Evolutionary conservation across 2,888 invertebrate genomes (phyloP).

Genomic region (Sinhomidia bicolor): DNA sequence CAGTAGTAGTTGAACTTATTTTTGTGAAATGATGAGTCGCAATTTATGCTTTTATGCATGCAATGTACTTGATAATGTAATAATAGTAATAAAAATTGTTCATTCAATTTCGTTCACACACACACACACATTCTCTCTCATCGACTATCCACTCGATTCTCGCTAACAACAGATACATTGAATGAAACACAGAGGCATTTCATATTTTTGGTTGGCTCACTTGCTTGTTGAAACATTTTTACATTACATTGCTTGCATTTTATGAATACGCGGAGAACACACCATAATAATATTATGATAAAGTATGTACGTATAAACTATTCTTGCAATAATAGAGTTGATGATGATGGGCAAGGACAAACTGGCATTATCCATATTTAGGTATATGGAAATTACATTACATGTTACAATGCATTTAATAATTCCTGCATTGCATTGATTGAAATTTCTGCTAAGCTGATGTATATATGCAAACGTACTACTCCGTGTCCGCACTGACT

Average conservation of each 20-base stretch:
- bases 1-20: neutral
- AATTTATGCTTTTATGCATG: conserved; percentile 4
- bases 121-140: too few relatives aligned
- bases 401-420: neutral
- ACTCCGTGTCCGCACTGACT: too few relatives aligned
- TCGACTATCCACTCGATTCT: neutral
- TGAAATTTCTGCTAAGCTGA: neutral
- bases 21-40: neutral
- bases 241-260: too few relatives aligned
- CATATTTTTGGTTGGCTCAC: neutral
- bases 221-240: too few relatives aligned
- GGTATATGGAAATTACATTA: conserved; percentile 5
- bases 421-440: neutral
- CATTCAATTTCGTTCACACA: conserved; percentile 33
- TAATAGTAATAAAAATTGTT: conserved; percentile 13
- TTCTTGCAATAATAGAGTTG: neutral
- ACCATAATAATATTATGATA: neutral
- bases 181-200: neutral
- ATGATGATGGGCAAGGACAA: conserved; percentile 43
- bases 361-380: conserved; percentile 34
- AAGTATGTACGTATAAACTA: neutral
- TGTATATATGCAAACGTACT: too few relatives aligned
- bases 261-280: neutral
- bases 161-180: neutral
- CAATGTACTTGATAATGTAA: conserved; percentile 18